Evolutionary conservation across 2,797 vertebrate species (phyloP).

Genomic region (Luscinia megarhynchos): DNA sequence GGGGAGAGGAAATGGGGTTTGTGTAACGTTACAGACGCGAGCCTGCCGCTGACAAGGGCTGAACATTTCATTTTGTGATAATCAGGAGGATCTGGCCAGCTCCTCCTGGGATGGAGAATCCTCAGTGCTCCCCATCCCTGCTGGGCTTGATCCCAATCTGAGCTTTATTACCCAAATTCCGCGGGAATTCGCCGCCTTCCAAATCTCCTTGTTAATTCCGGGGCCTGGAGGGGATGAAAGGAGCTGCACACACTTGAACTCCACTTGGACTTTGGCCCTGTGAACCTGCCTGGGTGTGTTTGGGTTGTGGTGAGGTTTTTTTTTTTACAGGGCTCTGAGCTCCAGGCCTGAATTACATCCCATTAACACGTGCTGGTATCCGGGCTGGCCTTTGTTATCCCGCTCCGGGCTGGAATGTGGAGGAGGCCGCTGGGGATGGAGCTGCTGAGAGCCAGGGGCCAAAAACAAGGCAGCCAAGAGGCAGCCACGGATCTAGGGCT

Average conservation of each 20-base stretch:
- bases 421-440: neutral
- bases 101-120: neutral
- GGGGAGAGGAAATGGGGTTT: constrained; percentile 45
- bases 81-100: neutral
- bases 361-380: constrained; percentile 26
- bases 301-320: neutral
- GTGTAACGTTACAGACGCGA: neutral
- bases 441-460: neutral
- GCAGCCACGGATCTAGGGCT: neutral
- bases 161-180: constrained; percentile 12
- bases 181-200: neutral
- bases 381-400: neutral
- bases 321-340: neutral
- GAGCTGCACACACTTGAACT: neutral
- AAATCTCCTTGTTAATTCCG: neutral
- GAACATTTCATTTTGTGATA: constrained; percentile 29
- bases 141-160: neutral
- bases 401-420: neutral
- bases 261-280: constrained; percentile 25
- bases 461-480: neutral
- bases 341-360: constrained; percentile 15
- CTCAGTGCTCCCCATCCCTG: neutral
- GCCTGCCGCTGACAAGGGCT: constrained; percentile 21
- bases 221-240: neutral
- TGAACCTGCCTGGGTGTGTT: neutral